Conservation (phyloP, 2,888 invertebrate genomes). For the Papilio protenor region DNA sequence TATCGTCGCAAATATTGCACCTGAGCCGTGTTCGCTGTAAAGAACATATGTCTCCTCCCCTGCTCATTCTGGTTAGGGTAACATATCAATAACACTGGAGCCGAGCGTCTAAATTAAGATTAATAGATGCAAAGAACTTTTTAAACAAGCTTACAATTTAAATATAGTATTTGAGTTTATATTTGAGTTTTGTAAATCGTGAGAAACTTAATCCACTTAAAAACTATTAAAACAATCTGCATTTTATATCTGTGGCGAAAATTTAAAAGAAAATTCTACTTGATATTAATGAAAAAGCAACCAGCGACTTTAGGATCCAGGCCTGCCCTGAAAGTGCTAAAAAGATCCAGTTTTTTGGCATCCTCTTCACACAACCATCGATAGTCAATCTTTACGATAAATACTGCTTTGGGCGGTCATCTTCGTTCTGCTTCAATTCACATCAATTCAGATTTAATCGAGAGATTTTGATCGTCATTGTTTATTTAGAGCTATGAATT, state of each 20-base stretch:
- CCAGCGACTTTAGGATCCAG: too few species aligned
- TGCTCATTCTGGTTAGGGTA: neutral
- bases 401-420: neutral
- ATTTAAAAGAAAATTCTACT: too few species aligned
- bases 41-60: constrained; percentile 2
- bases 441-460: neutral
- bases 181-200: neutral
- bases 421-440: neutral
- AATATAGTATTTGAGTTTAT: neutral
- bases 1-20: constrained; percentile 14
- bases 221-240: neutral
- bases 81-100: neutral
- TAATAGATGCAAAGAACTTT: neutral
- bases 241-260: too few species aligned
- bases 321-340: neutral
- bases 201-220: neutral
- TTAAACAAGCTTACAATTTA: too few species aligned
- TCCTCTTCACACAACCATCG: neutral
- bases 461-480: neutral
- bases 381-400: neutral
- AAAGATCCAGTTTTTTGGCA: neutral
- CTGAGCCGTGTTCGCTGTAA: constrained; percentile 12
- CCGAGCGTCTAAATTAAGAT: neutral
- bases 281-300: too few species aligned
- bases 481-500: neutral